Conservation (phyloP, 2,113 vertebrate genomes). For the Otis tarda region DNA sequence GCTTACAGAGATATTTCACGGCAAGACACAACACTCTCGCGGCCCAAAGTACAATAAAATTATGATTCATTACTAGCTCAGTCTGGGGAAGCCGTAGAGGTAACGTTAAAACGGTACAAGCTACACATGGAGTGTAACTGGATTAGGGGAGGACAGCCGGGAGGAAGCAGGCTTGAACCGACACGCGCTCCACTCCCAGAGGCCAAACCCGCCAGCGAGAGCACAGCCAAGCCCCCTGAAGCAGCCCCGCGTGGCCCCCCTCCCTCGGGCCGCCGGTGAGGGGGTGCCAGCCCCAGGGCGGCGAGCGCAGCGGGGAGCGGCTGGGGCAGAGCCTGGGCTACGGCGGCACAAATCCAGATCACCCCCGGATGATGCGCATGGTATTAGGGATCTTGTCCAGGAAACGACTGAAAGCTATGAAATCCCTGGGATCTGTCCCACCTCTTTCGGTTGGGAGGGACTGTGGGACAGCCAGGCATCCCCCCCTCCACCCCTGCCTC, state of each 20-base stretch:
- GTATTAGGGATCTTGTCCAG: too few species aligned
- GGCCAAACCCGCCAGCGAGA: rapidly evolving
- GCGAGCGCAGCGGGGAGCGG: not conserved
- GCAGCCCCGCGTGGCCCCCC: not conserved
- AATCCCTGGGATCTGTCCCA: not conserved
- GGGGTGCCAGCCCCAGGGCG: not conserved
- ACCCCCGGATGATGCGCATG: too few species aligned
- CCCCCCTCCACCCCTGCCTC: not conserved
- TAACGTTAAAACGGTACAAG: not conserved
- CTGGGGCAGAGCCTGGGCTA: rapidly evolving
- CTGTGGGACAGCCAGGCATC: rapidly evolving
- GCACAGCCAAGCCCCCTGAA: rapidly evolving
- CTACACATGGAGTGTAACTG: rapidly evolving
- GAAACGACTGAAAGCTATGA: rapidly evolving
- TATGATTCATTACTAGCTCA: not conserved
- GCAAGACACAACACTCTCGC: not conserved
- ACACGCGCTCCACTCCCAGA: rapidly evolving
- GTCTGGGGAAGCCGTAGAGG: not conserved
- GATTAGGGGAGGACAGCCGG: not conserved
- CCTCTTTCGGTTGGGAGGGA: not conserved
- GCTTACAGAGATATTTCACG: not conserved
- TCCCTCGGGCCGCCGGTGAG: rapidly evolving
- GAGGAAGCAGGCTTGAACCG: not conserved
- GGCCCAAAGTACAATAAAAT: not conserved
- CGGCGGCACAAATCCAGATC: rapidly evolving